Conservation (phyloP, 1,140 invertebrate genomes). For the Akabosia matsudoensis region DNA sequence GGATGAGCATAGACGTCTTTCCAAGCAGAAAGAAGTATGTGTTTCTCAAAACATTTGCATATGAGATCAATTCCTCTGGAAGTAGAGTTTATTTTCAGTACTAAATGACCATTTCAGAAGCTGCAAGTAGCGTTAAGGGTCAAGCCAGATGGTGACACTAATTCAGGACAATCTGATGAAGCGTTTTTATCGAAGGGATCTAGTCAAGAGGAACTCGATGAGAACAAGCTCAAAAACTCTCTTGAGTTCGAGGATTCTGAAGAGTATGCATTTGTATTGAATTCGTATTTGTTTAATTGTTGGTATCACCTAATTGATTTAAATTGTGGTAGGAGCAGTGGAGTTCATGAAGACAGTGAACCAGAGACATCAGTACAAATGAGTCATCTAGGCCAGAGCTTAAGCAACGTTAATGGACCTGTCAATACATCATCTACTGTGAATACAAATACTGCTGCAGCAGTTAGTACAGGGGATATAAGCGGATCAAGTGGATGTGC, state of each 20-base stretch:
- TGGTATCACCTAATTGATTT: too few species aligned
- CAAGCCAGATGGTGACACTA: constrained; percentile 42
- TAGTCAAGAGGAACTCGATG: constrained; percentile 60
- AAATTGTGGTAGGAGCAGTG: constrained; percentile 56
- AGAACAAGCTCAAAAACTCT: constrained; percentile 43
- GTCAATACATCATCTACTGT: background rate
- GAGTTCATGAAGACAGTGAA: constrained; percentile 59
- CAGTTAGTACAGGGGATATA: constrained; percentile 45
- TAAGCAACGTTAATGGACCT: constrained; percentile 14
- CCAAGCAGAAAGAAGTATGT: constrained; percentile 37
- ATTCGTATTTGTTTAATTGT: too few species aligned
- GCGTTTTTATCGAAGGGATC: constrained; percentile 58
- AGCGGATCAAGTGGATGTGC: constrained; percentile 35
- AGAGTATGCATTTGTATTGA: constrained; percentile 53
- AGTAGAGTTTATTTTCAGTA: too few species aligned
- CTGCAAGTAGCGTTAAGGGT: constrained; percentile 33
- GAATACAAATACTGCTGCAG: background rate
- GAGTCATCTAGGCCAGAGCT: background rate
- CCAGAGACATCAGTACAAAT: constrained; percentile 48
- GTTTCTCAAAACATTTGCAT: too few species aligned
- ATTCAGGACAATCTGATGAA: constrained; percentile 53
- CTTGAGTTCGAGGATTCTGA: constrained; percentile 50
- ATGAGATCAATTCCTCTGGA: too few species aligned
- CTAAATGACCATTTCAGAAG: too few species aligned
- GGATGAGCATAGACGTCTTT: constrained; percentile 46